These are phyloP conservation scores for Deroplatys truncata DNA, from an alignment of 2,888 invertebrate genomes.

Conservation along the genomic window DNA sequence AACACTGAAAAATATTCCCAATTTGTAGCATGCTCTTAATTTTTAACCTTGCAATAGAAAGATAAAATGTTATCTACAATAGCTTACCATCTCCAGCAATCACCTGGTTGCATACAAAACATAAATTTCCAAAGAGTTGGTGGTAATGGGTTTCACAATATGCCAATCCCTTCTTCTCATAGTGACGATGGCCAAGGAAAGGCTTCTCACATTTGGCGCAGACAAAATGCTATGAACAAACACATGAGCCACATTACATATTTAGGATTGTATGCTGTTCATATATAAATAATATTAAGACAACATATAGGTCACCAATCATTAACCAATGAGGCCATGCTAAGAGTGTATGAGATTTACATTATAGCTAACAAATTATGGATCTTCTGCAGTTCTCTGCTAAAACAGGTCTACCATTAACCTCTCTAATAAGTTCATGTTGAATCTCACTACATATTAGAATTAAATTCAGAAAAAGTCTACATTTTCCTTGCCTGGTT, in stretches of 20 bases:
- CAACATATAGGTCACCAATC: background rate
- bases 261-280: too few relatives aligned
- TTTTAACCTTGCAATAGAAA: background rate
- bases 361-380: too few relatives aligned
- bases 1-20: background rate
- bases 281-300: slow-evolving; percentile 12
- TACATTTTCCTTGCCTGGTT: too few relatives aligned
- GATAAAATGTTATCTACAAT: background rate
- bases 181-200: slow-evolving; percentile 97
- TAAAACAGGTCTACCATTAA: too few relatives aligned
- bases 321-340: too few relatives aligned
- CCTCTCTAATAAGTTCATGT: too few relatives aligned
- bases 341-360: too few relatives aligned
- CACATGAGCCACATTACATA: background rate
- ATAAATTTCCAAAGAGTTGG: slow-evolving; percentile 96
- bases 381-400: too few relatives aligned
- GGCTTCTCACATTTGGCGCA: slow-evolving; percentile 99
- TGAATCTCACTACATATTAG: too few relatives aligned
- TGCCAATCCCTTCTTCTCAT: slow-evolving; percentile 96
- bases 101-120: slow-evolving; percentile 98
- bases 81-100: slow-evolving; percentile 90
- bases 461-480: too few relatives aligned
- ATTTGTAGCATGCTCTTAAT: background rate
- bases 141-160: slow-evolving; percentile 99
- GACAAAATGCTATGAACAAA: slow-evolving; percentile 81